Percentiles rank a stretch among this genome's conserved stretches.
Conservation (phyloP, 2,113 vertebrate species). For the Garra rufa region DNA sequence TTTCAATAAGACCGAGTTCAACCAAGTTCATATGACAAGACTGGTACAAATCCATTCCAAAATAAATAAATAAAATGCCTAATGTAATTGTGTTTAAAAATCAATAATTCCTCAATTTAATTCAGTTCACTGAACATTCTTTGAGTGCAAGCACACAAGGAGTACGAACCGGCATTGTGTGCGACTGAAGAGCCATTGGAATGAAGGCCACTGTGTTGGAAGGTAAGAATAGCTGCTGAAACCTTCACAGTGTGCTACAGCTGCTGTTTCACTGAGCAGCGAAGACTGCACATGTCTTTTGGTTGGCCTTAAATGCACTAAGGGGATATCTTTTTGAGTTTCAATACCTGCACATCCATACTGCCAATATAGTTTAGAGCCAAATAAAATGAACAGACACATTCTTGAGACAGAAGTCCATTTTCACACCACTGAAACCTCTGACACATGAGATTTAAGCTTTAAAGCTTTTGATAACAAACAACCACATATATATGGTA, state of each 20-base stretch:
- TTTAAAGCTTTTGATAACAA: not conserved
- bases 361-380: not conserved
- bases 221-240: constrained; percentile 25
- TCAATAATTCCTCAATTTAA: not conserved
- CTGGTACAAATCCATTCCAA: not conserved
- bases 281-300: not conserved
- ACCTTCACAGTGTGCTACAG: constrained; percentile 16
- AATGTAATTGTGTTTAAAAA: not conserved
- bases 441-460: not conserved
- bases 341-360: not conserved
- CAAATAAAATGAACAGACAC: not conserved
- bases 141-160: not conserved
- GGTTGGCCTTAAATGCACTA: not conserved
- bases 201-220: constrained; percentile 12
- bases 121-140: not conserved
- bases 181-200: not conserved
- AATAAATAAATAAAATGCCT: not conserved
- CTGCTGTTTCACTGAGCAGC: not conserved
- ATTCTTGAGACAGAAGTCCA: not conserved
- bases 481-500: not conserved
- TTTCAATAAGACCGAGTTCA: not conserved
- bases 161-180: not conserved
- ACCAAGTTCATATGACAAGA: not conserved
- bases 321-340: not conserved
- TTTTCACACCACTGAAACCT: not conserved